Conservation (phyloP, 2,888 invertebrate species). For the Caenorhabditis japonica region DNA sequence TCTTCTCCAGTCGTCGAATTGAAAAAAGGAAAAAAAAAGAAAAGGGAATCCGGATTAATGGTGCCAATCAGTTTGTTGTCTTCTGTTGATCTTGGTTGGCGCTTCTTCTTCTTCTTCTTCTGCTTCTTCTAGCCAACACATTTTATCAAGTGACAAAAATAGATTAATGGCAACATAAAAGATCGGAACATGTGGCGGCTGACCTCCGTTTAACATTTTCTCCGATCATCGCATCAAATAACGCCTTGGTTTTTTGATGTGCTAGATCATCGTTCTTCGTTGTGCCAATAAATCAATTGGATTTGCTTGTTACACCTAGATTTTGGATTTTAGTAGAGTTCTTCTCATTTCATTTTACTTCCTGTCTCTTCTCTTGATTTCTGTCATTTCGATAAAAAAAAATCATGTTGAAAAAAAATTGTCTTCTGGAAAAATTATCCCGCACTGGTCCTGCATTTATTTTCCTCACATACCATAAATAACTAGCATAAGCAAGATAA, state of each 20-base stretch:
- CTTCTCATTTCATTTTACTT: too few species aligned
- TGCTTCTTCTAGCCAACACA: constrained; percentile 25
- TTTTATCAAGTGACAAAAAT: constrained; percentile 34
- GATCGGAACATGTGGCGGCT: constrained; percentile 48
- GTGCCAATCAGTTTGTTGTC: constrained; percentile 38
- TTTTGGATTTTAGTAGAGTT: not conserved
- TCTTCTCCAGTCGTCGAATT: not conserved
- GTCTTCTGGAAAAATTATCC: too few species aligned
- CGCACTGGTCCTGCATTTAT: too few species aligned
- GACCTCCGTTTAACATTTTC: constrained; percentile 24
- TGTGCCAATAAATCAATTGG: constrained; percentile 28
- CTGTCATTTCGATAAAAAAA: too few species aligned
- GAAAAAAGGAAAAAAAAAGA: not conserved
- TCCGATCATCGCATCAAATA: constrained; percentile 9
- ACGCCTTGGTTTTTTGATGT: constrained; percentile 51
- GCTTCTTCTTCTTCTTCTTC: not conserved
- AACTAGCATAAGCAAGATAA: too few species aligned
- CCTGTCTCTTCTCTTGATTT: not conserved
- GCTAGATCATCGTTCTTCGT: constrained; percentile 35
- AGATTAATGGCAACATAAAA: constrained; percentile 51
- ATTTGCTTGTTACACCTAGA: constrained; percentile 32
- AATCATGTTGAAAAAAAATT: too few species aligned
- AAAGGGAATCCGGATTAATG: constrained; percentile 28
- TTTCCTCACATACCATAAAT: too few species aligned
- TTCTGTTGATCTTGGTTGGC: constrained; percentile 18